Conservation (phyloP, 2,113 vertebrate genomes). For the Melanocharis versteri region DNA sequence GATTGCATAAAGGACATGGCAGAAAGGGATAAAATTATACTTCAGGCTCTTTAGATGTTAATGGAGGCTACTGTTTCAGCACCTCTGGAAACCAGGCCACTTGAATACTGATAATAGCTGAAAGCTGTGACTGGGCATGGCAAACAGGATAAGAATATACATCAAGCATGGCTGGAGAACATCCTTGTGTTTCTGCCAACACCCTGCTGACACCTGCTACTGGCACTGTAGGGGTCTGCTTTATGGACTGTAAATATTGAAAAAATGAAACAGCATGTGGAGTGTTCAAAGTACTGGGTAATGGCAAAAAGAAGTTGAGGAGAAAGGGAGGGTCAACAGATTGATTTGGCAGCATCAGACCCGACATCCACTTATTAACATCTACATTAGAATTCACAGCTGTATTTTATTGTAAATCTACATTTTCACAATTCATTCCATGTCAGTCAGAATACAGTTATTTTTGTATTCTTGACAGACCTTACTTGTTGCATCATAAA, state of each 20-base stretch:
- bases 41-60: constrained; percentile 18
- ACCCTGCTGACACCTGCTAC: background rate
- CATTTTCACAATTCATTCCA: background rate
- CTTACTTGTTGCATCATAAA: background rate
- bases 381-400: background rate
- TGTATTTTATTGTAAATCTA: background rate
- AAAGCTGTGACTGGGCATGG: constrained; percentile 10
- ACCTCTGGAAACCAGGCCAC: constrained; percentile 22
- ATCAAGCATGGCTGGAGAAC: background rate
- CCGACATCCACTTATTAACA: background rate
- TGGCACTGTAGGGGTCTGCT: background rate
- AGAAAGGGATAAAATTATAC: constrained; percentile 21
- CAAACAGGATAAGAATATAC: constrained; percentile 3
- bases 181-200: background rate
- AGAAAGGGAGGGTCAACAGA: background rate
- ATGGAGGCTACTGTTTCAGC: background rate
- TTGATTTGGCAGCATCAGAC: background rate
- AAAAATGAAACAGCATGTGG: background rate
- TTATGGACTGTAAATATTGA: background rate
- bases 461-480: background rate
- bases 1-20: background rate
- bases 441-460: background rate
- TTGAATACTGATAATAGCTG: constrained; percentile 28
- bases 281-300: background rate
- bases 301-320: background rate